phyloP scores from a whole-genome alignment of 1,140 invertebrate species.

The Ctenoplectra terminalis region DNA sequence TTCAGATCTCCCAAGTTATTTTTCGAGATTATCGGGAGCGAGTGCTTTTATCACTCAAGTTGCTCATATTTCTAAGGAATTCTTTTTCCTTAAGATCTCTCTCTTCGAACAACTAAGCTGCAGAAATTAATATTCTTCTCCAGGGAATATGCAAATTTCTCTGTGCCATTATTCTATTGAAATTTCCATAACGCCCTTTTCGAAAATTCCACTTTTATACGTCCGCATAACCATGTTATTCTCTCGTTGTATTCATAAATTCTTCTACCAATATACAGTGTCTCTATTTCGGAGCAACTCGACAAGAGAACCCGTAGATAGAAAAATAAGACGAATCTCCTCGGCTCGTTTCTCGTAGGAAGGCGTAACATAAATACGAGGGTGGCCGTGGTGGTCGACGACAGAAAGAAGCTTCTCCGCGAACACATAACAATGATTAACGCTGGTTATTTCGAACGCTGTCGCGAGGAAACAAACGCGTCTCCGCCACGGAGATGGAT shows the following conservation, averaged over 20 bases:
- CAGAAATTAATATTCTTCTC: background rate
- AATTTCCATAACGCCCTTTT: background rate
- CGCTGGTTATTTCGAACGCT: conserved; percentile 34
- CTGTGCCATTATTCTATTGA: background rate
- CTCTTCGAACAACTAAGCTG: background rate
- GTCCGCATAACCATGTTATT: too few species aligned
- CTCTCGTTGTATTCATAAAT: background rate
- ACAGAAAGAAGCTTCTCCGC: background rate
- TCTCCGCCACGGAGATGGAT: conserved; percentile 34
- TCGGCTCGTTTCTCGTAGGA: background rate
- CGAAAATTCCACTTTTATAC: background rate
- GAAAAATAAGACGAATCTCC: conserved; percentile 2
- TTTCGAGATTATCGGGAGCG: too few species aligned
- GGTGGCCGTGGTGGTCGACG: background rate
- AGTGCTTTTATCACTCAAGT: too few species aligned
- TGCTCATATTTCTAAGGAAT: background rate
- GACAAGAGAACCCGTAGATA: background rate
- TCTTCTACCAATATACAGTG: background rate
- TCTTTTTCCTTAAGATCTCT: background rate
- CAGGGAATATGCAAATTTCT: background rate
- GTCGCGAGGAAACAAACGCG: conserved; percentile 14
- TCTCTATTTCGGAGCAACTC: background rate
- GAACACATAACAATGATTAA: conserved; percentile 43
- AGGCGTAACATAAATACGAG: conserved; percentile 18
- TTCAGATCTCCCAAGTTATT: too few species aligned